Base-by-base conservation (phyloP, 2,113 vertebrate genomes). In the Pan paniscus region DNA sequence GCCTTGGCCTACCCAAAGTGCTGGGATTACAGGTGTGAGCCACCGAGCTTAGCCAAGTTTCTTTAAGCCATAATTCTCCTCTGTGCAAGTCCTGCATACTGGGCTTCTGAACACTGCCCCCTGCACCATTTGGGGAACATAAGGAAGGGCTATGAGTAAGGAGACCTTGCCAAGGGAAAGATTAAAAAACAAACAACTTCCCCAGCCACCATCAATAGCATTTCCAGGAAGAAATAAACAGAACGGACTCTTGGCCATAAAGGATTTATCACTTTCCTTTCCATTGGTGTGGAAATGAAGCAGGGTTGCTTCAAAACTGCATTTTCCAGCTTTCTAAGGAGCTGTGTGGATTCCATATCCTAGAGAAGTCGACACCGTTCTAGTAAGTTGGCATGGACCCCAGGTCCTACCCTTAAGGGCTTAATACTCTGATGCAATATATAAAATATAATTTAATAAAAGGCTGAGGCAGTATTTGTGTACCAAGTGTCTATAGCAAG, bases 181-280 rank as follows among this genome's bases (percentile, higher is more conserved):
- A 27, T 35, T 82, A 80, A 59, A 76, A 81, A 70, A 95, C 61
- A 73, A 96, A 59, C 0, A 0, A 91, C 35, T n/a, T 93, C 11
- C 79, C 70, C 20, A 61, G 55, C 46, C 76, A 67, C 38, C 68
- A n/a, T 30, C 86, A 85, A 32, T 27, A 94, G 89, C 75, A 52
- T 13, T 79, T 86, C 85, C 52, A 89, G 80, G 48, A 75, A 92
- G 38, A 97, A 97, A 94, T 35, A 1, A 79, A 86, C 27, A 91
- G 52, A 55, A 38, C 43, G n/a, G 11, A 92, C 50, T 81, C 25
- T 43, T 46, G 57, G 10, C 78, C 52, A 61, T 73, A 30, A 92
- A 78, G 25, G 57, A 96, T 9, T 2, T 75, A 57, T 1, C 59
- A 6, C 23, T 76, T 72, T 86, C 0, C 17, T 88, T 96, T 80